phyloP scores from a whole-genome alignment of 35 echinoderm and acorn worm genomes.

The Heliocidaris tuberculata region DNA sequence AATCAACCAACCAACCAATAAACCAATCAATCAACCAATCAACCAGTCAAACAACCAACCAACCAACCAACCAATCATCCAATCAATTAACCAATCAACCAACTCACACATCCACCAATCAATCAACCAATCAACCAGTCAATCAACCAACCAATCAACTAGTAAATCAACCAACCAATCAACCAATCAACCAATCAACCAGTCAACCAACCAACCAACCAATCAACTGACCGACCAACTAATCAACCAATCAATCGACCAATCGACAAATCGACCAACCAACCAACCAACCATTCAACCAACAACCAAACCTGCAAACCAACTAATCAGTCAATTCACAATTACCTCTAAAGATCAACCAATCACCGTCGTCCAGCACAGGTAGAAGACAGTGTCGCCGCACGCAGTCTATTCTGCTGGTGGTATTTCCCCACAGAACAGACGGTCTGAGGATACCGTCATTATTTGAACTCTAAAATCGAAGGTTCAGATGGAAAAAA shows the following conservation, averaged over 20 bases:
- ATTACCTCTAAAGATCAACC: neutral
- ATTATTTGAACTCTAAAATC: neutral
- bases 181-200: too few relatives aligned
- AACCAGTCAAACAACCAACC: neutral
- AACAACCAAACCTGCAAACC: neutral
- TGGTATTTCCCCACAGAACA: neutral
- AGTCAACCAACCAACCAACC: too few relatives aligned
- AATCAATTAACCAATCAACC: neutral
- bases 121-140: too few relatives aligned
- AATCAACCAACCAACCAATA: too few relatives aligned
- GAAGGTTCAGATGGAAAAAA: too few relatives aligned
- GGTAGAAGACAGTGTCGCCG: neutral
- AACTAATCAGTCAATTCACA: neutral
- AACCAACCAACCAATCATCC: neutral
- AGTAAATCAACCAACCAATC: too few relatives aligned
- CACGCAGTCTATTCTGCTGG: neutral
- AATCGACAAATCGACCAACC: neutral
- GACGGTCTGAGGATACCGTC: neutral
- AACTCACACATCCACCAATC: neutral
- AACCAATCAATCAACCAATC: too few relatives aligned
- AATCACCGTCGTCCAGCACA: neutral
- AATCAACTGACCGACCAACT: too few relatives aligned
- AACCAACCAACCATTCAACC: neutral
- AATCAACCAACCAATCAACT: too few relatives aligned
- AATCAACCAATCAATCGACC: too few relatives aligned